Evolutionary conservation across 2,113 vertebrate species (phyloP), one percentile per base, ranked within the genome.

Genomic region (Rafetus swinhoei): DNA sequence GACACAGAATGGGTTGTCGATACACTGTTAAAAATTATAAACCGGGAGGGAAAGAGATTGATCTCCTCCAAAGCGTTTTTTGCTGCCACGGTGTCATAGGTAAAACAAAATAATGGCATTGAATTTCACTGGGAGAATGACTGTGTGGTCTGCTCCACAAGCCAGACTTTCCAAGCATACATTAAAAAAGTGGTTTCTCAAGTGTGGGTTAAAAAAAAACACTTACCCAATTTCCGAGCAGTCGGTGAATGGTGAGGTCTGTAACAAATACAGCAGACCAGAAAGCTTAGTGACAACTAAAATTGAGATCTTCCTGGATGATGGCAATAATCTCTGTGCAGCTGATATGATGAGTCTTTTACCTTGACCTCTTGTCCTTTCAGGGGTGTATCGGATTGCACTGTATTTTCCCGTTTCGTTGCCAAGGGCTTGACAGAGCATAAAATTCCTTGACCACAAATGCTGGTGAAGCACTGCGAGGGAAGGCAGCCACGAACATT

Each of bases 181-280:
- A 95, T 98, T 98, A 97, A 97, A 95, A 62, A 97, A 91, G 97
- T 5, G 95, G 97, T 98, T 98, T 97, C 96, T 98, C 95, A 65
- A 97, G 96, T 97, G 97, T 97, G 97, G 96, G 97, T 90, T 45
- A 45, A 86, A 90, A 93, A 97, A 72, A 95, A 97, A 97, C 95
- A 96, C 94, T 98, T 97, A 97, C 96, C 96, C 97, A 95, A 92
- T 98, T 98, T 98, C 98, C 94, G 76, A 98, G 98, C 98, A 98
- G 97, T 54, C 97, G 93, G 97, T 90, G 96, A 95, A 96, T 95
- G 0, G 45, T 92, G 95, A 96, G 94, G 95, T 95, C 86, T 84
- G 93, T 93, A 90, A 91, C 91, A 91, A 93, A 95, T 91, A 89
- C 39, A 69, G 84, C 50, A 92, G 54, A 93, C 92, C 92, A 96